A percentile compares a stretch with the other conserved stretches of the same genome.
These are phyloP conservation scores for Hippocampus comes DNA, from an alignment of 2,113 vertebrate species.

Conservation along the genomic window DNA sequence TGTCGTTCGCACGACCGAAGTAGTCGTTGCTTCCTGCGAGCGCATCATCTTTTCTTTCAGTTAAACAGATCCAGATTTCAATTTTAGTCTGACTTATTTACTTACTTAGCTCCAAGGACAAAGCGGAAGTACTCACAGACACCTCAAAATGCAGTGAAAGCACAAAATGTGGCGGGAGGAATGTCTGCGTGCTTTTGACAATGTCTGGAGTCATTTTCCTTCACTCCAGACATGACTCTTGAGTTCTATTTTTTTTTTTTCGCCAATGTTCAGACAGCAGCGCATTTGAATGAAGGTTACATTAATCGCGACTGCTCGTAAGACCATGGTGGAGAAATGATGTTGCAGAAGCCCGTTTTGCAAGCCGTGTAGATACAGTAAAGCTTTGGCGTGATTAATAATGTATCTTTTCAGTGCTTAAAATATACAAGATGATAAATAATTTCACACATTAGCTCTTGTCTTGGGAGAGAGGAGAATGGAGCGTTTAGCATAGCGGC, in stretches of 20 bases:
- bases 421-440: conserved; percentile 69
- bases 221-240: conserved; percentile 5
- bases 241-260: conserved; percentile 7
- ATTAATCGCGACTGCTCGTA: conserved; percentile 12
- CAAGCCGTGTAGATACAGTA: conserved; percentile 26
- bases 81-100: conserved; percentile 2
- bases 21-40: too few species aligned
- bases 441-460: conserved; percentile 66
- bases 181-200: conserved; percentile 38
- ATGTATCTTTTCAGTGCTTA: conserved; percentile 53
- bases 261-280: conserved; percentile 25
- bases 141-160: conserved; percentile 18
- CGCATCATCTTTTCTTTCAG: too few species aligned
- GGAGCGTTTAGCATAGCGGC: conserved; percentile 48
- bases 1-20: too few species aligned
- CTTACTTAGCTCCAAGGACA: conserved; percentile 49
- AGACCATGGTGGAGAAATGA: conserved; percentile 9
- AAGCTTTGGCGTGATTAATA: conserved; percentile 52
- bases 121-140: conserved; percentile 40
- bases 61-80: too few species aligned
- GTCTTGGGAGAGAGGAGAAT: conserved; percentile 57
- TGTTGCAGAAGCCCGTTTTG: conserved; percentile 21
- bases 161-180: conserved; percentile 7
- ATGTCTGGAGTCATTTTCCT: conserved; percentile 15
- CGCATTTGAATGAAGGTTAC: conserved; percentile 36